Percentiles rank a stretch among this genome's conserved stretches.
Conservation (phyloP, 92 coral and sea anemone species). For the Porites divaricata region DNA sequence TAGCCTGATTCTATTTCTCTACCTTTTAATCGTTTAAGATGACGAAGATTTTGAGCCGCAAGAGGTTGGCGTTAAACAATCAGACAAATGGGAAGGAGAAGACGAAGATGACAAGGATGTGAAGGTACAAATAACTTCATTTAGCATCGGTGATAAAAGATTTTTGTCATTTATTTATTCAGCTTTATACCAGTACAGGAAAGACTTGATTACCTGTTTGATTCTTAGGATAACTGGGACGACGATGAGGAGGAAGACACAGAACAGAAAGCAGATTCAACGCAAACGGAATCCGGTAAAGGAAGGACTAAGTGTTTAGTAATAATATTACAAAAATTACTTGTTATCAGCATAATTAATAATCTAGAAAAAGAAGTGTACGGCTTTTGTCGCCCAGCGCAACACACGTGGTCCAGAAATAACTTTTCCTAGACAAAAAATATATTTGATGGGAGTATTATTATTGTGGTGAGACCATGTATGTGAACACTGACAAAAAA, state of each 20-base stretch:
- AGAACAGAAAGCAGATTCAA: constrained; percentile 59
- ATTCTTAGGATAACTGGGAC: constrained; percentile 92
- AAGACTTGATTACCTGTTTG: background rate
- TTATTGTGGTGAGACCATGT: too few relatives aligned
- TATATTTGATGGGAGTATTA: too few relatives aligned
- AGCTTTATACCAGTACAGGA: too few relatives aligned
- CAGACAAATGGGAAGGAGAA: constrained; percentile 98
- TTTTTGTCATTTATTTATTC: background rate
- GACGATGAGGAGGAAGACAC: constrained; percentile 84
- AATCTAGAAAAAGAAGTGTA: background rate
- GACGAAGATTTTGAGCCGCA: constrained; percentile 93
- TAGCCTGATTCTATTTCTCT: constrained; percentile 5
- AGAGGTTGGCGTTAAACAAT: constrained; percentile 60
- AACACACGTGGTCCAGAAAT: constrained; percentile 2
- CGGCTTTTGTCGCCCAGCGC: background rate
- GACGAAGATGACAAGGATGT: constrained; percentile 95
- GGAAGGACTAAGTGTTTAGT: background rate
- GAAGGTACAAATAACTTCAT: constrained; percentile 56
- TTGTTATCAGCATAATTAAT: background rate
- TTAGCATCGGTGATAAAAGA: background rate
- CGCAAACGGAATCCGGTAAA: constrained; percentile 43
- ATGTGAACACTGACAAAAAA: too few relatives aligned
- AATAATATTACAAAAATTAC: too few relatives aligned
- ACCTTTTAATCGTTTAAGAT: constrained; percentile 57
- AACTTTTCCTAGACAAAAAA: background rate